These are phyloP conservation scores for Pitangus sulphuratus DNA, from an alignment of 2,797 vertebrate species.

Conservation along the genomic window DNA sequence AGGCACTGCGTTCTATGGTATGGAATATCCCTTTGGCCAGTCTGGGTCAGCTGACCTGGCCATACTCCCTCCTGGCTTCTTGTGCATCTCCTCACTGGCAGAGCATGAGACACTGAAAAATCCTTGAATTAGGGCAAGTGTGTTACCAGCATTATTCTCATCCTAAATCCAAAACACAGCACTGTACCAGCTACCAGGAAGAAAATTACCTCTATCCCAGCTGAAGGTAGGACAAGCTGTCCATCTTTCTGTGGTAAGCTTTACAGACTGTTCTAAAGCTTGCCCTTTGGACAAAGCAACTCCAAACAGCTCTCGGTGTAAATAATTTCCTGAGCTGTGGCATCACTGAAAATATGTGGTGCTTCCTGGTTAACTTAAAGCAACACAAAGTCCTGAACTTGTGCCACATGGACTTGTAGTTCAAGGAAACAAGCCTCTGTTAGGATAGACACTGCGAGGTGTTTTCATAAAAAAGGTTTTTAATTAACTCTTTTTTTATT, in stretches of 20 bases:
- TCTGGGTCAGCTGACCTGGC: neutral
- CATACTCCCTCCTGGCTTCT: neutral
- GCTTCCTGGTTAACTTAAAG: neutral
- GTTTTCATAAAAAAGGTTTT: neutral
- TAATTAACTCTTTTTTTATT: neutral
- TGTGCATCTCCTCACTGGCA: neutral
- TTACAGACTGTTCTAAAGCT: neutral
- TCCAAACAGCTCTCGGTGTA: neutral
- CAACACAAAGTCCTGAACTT: neutral
- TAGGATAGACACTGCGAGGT: neutral
- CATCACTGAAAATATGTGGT: neutral
- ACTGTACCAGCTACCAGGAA: neutral
- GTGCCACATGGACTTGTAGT: neutral
- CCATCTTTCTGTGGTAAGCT: neutral
- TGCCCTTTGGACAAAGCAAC: neutral
- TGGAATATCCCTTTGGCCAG: neutral
- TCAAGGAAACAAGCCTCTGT: neutral
- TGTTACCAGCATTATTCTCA: neutral
- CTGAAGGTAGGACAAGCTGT: neutral
- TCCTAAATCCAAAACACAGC: neutral
- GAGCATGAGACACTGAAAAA: neutral
- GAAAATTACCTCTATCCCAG: neutral
- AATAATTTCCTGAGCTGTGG: neutral
- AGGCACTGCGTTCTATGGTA: fast-evolving
- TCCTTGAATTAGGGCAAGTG: neutral